phyloP scores from a whole-genome alignment of 1,140 invertebrate genomes.

The Hesperophylax magnus region DNA sequence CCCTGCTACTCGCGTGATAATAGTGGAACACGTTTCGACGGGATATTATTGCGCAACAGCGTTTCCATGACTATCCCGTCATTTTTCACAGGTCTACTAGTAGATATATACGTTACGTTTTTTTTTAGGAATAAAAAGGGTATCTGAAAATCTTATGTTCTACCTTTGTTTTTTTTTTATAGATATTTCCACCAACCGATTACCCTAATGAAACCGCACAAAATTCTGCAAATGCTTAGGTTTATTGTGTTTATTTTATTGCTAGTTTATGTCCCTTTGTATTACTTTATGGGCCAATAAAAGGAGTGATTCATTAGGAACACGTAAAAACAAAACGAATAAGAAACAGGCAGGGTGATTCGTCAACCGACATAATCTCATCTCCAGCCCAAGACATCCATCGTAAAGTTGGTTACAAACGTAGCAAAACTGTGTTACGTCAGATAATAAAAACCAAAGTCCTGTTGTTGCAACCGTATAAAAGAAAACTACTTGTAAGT shows the following conservation, averaged over 20 bases:
- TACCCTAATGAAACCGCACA: neutral
- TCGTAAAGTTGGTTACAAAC: slow-evolving; percentile 1
- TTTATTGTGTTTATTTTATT: slow-evolving; percentile 37
- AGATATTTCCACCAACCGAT: neutral
- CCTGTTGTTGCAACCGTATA: too few relatives aligned
- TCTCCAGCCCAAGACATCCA: neutral
- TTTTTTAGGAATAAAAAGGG: too few relatives aligned
- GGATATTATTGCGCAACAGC: too few relatives aligned
- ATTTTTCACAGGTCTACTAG: too few relatives aligned
- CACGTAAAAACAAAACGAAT: slow-evolving; percentile 37
- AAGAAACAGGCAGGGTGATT: slow-evolving; percentile 23
- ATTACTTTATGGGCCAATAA: slow-evolving; percentile 45
- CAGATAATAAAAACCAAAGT: neutral
- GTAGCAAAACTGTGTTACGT: neutral
- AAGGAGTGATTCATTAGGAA: slow-evolving; percentile 48
- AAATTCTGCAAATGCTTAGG: neutral
- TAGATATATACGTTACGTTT: too few relatives aligned
- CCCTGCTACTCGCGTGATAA: too few relatives aligned
- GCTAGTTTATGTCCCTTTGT: slow-evolving; percentile 36
- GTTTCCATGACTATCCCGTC: too few relatives aligned
- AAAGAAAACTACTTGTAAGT: too few relatives aligned
- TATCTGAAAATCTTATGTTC: too few relatives aligned
- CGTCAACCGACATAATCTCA: slow-evolving; percentile 36
- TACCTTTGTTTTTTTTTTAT: too few relatives aligned
- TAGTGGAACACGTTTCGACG: too few relatives aligned